Evolutionary conservation across 1,140 invertebrate genomes (phyloP).

Genomic region (Bombus breviceps): DNA sequence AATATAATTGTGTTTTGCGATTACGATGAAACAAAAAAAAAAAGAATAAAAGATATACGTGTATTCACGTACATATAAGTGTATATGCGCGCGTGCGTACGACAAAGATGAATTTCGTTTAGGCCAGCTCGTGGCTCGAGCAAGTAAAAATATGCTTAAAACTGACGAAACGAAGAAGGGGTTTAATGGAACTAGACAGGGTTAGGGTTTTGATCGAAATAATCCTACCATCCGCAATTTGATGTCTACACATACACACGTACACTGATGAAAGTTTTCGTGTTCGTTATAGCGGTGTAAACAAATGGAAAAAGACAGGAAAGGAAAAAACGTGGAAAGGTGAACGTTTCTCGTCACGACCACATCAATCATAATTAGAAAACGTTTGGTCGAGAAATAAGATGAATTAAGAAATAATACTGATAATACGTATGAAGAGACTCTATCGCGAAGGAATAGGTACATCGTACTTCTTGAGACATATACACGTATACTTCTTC

Average conservation of each 20-base stretch:
- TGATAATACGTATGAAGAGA: neutral
- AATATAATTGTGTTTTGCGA: slow-evolving; percentile 12
- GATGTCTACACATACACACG: neutral
- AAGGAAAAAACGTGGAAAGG: neutral
- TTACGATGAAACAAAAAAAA: neutral
- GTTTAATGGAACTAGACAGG: slow-evolving; percentile 24
- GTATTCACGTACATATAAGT: slow-evolving; percentile 23
- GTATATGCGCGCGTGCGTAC: slow-evolving; percentile 36
- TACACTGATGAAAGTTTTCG: slow-evolving; percentile 37
- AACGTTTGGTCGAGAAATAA: neutral
- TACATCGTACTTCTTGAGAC: slow-evolving; percentile 9
- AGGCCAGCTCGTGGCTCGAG: slow-evolving; percentile 57
- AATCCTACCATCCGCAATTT: slow-evolving; percentile 37
- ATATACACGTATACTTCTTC: slow-evolving; percentile 22
- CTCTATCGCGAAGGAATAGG: neutral
- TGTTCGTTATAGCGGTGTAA: neutral
- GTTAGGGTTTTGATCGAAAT: slow-evolving; percentile 32
- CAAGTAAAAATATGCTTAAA: slow-evolving; percentile 42
- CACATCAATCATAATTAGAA: slow-evolving; percentile 12
- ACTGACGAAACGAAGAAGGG: slow-evolving; percentile 7
- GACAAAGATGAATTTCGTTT: slow-evolving; percentile 42
- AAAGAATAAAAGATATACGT: neutral
- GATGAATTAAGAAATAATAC: neutral
- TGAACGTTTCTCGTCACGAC: neutral
- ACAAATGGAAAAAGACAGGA: neutral